phyloP scores from a whole-genome alignment of 2,888 invertebrate species.

The Agonum fuliginosum region DNA sequence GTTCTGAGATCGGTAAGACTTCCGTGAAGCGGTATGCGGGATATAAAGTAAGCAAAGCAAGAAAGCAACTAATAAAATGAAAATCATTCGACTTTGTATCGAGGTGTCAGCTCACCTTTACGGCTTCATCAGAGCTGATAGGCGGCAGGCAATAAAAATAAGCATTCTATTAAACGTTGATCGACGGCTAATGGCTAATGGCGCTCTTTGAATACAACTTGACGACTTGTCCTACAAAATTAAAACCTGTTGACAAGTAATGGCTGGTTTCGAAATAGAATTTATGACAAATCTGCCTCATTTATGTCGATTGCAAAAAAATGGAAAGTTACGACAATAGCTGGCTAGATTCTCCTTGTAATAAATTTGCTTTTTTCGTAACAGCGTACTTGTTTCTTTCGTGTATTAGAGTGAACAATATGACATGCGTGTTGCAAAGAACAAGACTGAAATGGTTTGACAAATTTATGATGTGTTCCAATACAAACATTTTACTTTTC shows the following conservation, averaged over 20 bases:
- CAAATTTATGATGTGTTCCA: conserved; percentile 32
- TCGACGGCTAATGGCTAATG: conserved; percentile 40
- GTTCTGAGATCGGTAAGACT: not conserved
- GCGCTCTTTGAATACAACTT: conserved; percentile 11
- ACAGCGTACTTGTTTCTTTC: conserved; percentile 44
- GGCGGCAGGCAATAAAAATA: conserved; percentile 40
- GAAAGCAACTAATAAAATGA: conserved; percentile 7
- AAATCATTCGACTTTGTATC: not conserved
- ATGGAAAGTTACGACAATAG: conserved; percentile 52
- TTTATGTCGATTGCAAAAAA: conserved; percentile 55
- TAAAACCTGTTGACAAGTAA: conserved; percentile 51
- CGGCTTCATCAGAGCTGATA: conserved; percentile 17
- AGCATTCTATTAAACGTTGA: conserved; percentile 42
- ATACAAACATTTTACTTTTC: conserved; percentile 3
- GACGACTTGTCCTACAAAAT: conserved; percentile 41
- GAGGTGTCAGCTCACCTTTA: conserved; percentile 17
- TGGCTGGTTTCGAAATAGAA: conserved; percentile 52
- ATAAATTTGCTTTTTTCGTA: conserved; percentile 50
- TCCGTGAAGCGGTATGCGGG: not conserved
- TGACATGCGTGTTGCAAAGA: conserved; percentile 22
- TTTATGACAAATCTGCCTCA: conserved; percentile 56
- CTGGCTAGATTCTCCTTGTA: conserved; percentile 45
- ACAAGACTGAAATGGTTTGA: not conserved
- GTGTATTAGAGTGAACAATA: conserved; percentile 37
- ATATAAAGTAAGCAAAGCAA: conserved; percentile 15